These are phyloP conservation scores for Oxyteleia sp. DNA, from an alignment of 2,888 invertebrate genomes.

Conservation along the genomic window DNA sequence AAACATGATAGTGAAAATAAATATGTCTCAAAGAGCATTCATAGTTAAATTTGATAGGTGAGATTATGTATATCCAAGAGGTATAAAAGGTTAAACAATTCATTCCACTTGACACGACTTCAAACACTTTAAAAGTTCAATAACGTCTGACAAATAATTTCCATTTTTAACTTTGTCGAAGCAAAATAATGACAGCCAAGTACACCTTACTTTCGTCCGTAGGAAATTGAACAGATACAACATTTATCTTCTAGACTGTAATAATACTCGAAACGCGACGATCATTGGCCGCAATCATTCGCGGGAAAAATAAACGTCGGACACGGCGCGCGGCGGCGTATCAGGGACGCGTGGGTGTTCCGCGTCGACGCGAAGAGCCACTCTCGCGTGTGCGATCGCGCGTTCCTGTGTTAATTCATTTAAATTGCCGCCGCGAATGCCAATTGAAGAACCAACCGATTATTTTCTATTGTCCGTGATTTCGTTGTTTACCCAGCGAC, in stretches of 20 bases:
- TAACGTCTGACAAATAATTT: too few species aligned
- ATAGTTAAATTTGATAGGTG: too few species aligned
- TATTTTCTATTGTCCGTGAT: slow-evolving; percentile 82
- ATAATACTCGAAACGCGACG: slow-evolving; percentile 58
- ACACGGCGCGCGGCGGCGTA: slow-evolving; percentile 74
- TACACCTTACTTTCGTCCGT: slow-evolving; percentile 4
- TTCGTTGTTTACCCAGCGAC: slow-evolving; percentile 82
- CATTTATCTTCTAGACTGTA: slow-evolving; percentile 25
- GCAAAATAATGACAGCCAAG: too few species aligned
- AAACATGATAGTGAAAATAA: too few species aligned
- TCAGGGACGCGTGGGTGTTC: slow-evolving; percentile 85
- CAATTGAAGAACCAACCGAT: slow-evolving; percentile 74
- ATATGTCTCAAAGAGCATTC: too few species aligned
- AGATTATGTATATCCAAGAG: too few species aligned
- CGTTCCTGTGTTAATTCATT: slow-evolving; percentile 84
- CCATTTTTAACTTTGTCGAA: too few species aligned
- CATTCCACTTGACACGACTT: too few species aligned
- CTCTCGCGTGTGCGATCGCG: slow-evolving; percentile 67
- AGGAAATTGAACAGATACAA: slow-evolving; percentile 20
- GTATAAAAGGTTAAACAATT: too few species aligned
- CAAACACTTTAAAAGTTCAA: too few species aligned
- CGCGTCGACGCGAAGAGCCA: slow-evolving; percentile 72
- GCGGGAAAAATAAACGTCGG: slow-evolving; percentile 75
- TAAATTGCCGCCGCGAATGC: slow-evolving; percentile 80
- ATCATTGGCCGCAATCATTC: slow-evolving; percentile 85